Evolutionary conservation across 2,888 invertebrate species (phyloP).

Genomic region (Tipula lateralis): DNA sequence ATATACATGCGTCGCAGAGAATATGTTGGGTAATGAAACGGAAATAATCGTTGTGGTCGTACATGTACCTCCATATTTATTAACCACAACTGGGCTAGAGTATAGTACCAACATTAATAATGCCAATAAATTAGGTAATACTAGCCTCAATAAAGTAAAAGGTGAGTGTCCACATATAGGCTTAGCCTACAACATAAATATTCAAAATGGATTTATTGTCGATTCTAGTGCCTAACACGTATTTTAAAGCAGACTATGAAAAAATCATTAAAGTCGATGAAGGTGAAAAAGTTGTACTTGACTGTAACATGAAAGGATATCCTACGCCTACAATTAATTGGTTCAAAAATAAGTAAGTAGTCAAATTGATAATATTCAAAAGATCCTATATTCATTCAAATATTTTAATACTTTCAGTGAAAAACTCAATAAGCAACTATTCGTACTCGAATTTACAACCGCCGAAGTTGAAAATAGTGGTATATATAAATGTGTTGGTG

Average conservation of each 20-base stretch:
- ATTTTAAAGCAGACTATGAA: not conserved
- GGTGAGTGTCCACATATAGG: too few relatives aligned
- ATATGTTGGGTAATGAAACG: not conserved
- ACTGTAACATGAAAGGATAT: not conserved
- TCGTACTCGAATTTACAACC: not conserved
- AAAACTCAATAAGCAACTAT: not conserved
- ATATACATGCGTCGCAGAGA: not conserved
- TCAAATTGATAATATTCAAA: not conserved
- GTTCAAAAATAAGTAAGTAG: constrained; percentile 19
- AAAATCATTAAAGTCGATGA: not conserved
- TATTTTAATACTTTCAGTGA: not conserved
- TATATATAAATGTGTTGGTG: not conserved
- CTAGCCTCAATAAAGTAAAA: not conserved
- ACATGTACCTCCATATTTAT: not conserved
- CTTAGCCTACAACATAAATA: too few relatives aligned
- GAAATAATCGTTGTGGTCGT: not conserved
- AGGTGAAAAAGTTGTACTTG: not conserved
- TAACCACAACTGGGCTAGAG: not conserved
- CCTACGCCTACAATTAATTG: not conserved
- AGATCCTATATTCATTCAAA: not conserved
- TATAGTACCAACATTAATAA: not conserved
- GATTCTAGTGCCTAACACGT: not conserved
- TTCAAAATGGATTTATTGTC: not conserved
- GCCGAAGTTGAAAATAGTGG: not conserved
- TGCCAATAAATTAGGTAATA: not conserved